Conservation (phyloP, 2,113 vertebrate species). For the Arizona elegans region DNA sequence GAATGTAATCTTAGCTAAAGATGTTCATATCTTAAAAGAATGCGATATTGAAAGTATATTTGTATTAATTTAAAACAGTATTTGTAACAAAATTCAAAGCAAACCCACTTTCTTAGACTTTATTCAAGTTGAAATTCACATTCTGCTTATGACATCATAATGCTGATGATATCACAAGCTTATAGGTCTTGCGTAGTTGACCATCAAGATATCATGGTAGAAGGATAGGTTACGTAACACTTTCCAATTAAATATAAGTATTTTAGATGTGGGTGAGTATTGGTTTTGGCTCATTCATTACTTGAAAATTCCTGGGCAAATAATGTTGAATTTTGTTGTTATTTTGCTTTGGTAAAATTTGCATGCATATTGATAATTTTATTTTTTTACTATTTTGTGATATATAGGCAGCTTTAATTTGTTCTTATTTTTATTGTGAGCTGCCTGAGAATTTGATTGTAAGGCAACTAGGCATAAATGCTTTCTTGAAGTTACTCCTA, state of each 20-base stretch:
- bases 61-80: background rate
- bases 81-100: background rate
- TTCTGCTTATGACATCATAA: conserved; percentile 18
- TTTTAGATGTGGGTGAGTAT: background rate
- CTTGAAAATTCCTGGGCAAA: background rate
- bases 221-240: background rate
- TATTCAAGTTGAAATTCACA: background rate
- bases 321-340: background rate
- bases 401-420: background rate
- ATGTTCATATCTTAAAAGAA: background rate
- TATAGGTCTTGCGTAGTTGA: background rate
- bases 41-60: background rate
- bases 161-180: background rate
- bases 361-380: background rate
- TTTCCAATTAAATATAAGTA: background rate
- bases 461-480: background rate
- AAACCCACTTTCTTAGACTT: background rate
- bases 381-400: background rate
- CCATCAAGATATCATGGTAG: background rate
- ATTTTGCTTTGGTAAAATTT: background rate
- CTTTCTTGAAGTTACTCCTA: background rate
- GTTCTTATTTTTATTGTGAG: background rate
- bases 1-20: background rate
- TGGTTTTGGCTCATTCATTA: background rate
- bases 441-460: background rate